Percentiles rank a stretch among this genome's conserved stretches.
Evolutionary conservation across 2,797 vertebrate species (phyloP).

Genomic region (Mionectes olivaceus): DNA sequence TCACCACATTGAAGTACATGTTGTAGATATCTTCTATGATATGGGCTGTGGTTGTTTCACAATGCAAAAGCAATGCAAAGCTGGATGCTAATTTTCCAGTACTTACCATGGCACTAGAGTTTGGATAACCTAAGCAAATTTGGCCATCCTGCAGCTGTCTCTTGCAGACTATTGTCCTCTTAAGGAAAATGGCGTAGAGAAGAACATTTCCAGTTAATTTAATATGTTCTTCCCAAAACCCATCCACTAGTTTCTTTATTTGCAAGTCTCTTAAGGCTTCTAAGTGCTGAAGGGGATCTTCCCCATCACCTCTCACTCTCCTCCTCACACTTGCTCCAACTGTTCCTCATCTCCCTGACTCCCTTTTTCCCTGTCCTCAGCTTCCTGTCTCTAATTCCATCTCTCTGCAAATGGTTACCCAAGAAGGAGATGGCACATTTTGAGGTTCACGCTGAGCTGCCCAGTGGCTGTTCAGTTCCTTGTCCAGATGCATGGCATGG

Average conservation of each 20-base stretch:
- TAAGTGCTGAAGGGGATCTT: neutral
- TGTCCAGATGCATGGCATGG: accelerated
- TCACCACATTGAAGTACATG: accelerated
- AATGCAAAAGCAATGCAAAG: neutral
- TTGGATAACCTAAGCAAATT: neutral
- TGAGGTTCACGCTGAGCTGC: neutral
- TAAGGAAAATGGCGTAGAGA: neutral
- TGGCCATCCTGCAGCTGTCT: accelerated
- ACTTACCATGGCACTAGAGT: neutral
- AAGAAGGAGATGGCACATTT: neutral
- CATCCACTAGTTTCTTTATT: neutral
- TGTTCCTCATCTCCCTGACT: neutral
- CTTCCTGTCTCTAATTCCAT: neutral
- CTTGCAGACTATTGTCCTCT: neutral
- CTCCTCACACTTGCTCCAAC: neutral
- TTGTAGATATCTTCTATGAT: neutral
- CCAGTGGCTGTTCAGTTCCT: neutral
- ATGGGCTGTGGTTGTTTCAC: neutral
- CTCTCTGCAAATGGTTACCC: neutral
- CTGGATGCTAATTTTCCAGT: neutral
- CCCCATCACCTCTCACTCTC: neutral
- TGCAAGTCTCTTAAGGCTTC: neutral
- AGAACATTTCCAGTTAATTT: neutral
- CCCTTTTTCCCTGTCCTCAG: neutral
- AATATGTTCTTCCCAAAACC: accelerated